Evolutionary conservation across 2,113 vertebrate genomes (phyloP).

Genomic region (Pseudolaguvia tuberculata): DNA sequence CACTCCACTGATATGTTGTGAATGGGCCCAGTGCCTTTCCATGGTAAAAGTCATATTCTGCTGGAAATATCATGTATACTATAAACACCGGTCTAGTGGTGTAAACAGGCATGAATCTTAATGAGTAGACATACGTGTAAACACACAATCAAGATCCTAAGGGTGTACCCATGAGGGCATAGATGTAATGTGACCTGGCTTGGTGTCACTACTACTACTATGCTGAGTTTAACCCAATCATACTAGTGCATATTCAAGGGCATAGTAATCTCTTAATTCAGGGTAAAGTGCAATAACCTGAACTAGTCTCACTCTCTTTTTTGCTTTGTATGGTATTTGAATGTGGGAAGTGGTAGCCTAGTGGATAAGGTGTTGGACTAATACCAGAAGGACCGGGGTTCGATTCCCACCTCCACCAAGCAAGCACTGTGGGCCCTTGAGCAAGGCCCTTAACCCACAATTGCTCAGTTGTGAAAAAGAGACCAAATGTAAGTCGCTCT

Average conservation of each 20-base stretch:
- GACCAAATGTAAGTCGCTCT: too few species aligned
- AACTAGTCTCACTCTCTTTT: neutral
- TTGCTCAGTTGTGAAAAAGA: too few species aligned
- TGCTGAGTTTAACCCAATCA: neutral
- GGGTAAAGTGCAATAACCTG: conserved; percentile 7
- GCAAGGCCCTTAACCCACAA: too few species aligned
- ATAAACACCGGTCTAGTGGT: conserved; percentile 43
- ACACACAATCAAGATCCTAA: conserved; percentile 16
- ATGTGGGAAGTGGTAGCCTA: too few species aligned
- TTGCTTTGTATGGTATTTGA: too few species aligned
- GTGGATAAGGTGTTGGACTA: too few species aligned
- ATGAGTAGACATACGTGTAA: conserved; percentile 32
- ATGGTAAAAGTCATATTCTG: conserved; percentile 22
- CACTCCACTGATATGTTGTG: conserved; percentile 32
- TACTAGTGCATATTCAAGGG: conserved; percentile 35
- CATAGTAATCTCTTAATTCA: conserved; percentile 3
- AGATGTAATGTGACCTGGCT: conserved; percentile 26
- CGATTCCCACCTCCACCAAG: too few species aligned
- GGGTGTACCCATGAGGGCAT: conserved; percentile 33
- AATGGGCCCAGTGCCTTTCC: conserved; percentile 16
- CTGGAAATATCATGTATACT: conserved; percentile 47
- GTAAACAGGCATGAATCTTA: conserved; percentile 41
- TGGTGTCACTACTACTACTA: conserved; percentile 29
- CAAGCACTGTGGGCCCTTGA: too few species aligned
- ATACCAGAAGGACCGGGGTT: too few species aligned